phyloP scores from a whole-genome alignment of 2,888 invertebrate species.

The Nowickia ferox region DNA sequence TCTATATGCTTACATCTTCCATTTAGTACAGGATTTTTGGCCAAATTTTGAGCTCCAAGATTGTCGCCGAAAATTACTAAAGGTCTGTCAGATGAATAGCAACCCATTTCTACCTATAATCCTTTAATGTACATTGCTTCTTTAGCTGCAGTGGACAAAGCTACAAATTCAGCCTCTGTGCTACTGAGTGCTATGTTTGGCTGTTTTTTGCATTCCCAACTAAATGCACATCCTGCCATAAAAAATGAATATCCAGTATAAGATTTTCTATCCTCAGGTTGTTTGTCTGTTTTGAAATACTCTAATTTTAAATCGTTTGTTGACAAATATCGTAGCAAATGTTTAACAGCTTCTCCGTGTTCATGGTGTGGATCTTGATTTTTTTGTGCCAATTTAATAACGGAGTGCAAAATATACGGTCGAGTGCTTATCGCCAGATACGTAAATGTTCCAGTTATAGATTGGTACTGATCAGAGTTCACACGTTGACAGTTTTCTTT shows the following conservation, averaged over 20 bases:
- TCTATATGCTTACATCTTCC: not conserved
- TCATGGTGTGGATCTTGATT: constrained; percentile 31
- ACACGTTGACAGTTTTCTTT: not conserved
- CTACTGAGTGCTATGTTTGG: constrained; percentile 12
- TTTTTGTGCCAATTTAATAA: constrained; percentile 4
- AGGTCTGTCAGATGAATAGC: not conserved
- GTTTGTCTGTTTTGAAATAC: not conserved
- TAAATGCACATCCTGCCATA: not conserved
- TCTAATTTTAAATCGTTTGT: not conserved
- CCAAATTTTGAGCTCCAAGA: constrained; percentile 33
- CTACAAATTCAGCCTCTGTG: not conserved
- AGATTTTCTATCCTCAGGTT: not conserved
- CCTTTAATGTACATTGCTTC: not conserved
- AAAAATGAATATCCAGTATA: not conserved
- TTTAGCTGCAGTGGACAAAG: constrained; percentile 8
- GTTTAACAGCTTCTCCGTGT: constrained; percentile 11
- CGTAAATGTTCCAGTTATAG: not conserved
- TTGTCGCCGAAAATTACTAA: constrained; percentile 24
- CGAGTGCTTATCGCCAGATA: not conserved
- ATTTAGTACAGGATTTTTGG: constrained; percentile 19
- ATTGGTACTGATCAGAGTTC: too few species aligned
- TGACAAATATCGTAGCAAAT: constrained; percentile 15
- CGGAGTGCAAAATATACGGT: not conserved
- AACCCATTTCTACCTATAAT: not conserved
- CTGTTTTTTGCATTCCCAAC: constrained; percentile 6